A percentile compares a stretch with the other conserved stretches of the same genome.
Conservation (phyloP, 1,140 invertebrate species). For the Cataglyphis hispanica region DNA sequence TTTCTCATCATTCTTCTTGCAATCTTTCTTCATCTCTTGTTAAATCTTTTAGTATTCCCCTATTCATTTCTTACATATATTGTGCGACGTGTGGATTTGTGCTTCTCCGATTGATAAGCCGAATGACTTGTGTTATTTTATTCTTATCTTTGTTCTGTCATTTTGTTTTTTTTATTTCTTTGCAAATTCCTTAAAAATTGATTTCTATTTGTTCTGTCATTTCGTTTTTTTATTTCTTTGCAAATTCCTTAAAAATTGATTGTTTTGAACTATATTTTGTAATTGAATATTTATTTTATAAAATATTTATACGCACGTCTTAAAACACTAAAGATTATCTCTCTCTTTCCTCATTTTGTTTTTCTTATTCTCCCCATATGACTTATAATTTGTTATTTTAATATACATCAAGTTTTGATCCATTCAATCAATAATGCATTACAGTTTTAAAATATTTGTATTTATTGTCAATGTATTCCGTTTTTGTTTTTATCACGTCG, state of each 20-base stretch:
- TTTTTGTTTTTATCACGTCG: neutral
- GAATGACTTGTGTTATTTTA: neutral
- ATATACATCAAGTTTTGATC: neutral
- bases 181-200: neutral
- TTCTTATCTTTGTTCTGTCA: neutral
- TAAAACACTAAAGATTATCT: neutral
- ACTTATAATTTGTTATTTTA: neutral
- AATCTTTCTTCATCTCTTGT: slow-evolving; percentile 55
- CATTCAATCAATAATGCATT: neutral
- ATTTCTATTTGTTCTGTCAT: neutral
- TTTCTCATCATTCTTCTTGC: neutral
- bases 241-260: neutral
- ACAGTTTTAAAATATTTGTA: neutral
- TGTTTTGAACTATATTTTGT: too few species aligned
- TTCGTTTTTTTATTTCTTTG: slow-evolving; percentile 1
- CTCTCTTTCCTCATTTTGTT: neutral
- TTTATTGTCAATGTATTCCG: neutral
- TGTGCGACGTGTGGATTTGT: neutral
- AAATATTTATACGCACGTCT: neutral
- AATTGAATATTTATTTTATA: slow-evolving; percentile 8
- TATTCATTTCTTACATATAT: slow-evolving; percentile 41
- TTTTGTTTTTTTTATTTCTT: slow-evolving; percentile 4
- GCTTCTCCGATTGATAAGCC: neutral
- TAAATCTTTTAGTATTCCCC: slow-evolving; percentile 55
- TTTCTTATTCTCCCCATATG: neutral